phyloP scores from a whole-genome alignment of 2,797 vertebrate species.

The Siniperca undulata region DNA sequence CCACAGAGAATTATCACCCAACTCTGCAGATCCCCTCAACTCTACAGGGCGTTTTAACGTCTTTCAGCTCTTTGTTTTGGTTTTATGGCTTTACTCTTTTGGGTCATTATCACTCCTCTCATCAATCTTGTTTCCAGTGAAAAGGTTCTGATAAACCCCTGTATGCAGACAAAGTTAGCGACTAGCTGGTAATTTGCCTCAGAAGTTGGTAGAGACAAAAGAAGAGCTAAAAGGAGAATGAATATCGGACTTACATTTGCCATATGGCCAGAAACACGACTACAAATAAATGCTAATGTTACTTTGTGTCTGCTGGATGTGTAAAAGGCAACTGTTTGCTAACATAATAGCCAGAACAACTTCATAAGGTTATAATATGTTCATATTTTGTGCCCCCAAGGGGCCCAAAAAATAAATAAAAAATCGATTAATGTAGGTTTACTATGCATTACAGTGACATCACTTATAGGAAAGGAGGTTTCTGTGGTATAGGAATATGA shows the following conservation, averaged over 20 bases:
- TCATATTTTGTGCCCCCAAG: neutral
- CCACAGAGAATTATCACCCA: neutral
- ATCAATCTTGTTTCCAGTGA: neutral
- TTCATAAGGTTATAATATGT: no score
- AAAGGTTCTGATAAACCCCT: neutral
- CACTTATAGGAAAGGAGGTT: neutral
- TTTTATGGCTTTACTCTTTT: neutral
- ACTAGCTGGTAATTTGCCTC: neutral
- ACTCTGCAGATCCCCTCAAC: no score
- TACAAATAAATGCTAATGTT: neutral
- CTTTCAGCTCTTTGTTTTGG: neutral
- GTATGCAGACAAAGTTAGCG: neutral
- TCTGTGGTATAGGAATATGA: no score
- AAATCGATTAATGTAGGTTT: neutral
- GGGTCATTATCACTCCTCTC: neutral
- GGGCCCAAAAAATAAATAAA: no score
- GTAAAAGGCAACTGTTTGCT: neutral
- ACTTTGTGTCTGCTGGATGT: neutral
- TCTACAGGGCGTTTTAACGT: no score
- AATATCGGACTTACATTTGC: neutral
- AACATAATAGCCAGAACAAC: neutral
- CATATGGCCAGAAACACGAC: neutral
- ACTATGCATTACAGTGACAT: neutral
- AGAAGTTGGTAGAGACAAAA: neutral
- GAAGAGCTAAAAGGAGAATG: neutral